Base-by-base conservation (phyloP, 2,797 vertebrate species). In the Gymnopithys bicolor region DNA sequence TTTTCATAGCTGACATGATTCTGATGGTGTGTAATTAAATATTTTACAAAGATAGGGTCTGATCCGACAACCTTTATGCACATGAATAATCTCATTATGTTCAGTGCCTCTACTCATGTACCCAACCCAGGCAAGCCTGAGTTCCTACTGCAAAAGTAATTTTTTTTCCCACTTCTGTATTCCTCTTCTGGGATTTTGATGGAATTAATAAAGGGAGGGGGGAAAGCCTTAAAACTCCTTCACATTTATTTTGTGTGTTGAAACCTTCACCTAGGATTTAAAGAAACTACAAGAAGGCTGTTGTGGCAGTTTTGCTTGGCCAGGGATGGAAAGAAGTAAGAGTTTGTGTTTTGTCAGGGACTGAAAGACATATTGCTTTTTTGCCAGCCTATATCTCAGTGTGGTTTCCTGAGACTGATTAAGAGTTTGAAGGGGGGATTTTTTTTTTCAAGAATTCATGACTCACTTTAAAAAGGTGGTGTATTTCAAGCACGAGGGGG, bases 1-100 rank as follows among this genome's bases (percentile, higher is more conserved):
- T 95, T 90, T 97, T 96, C 87, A 89, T 95, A 97, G 93, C 89
- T 96, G 95, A 97, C 87, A 87, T 71, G 59, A 41, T 92, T 90
- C 93, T 66, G 86, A 89, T 45, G 21, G 78, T 35, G 90, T 66
- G 69, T 82, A 96, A 84, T 97, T 95, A 96, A 94, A 84, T 86
- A 96, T 94, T 96, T 90, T 85, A 95, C 93, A 87, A 96, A 93
- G 83, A 88, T 64, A 75, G 81, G 81, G 85, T 78, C 73, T 92
- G 90, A 96, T 97, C 88, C 2, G 2, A 84, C 87, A 93, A 91
- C 80, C 81, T 69, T 88, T 90, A 66, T 84, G 89, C 80, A 93
- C 75, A 70, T 85, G 90, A 94, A 88, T 88, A 83, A 88, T 81
- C 77, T 79, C 84, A 91, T 93, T 93, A 82, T 82, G 52, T 75